phyloP scores from a whole-genome alignment of 1,140 invertebrate genomes.

The Pseudomyrmex sp. region DNA sequence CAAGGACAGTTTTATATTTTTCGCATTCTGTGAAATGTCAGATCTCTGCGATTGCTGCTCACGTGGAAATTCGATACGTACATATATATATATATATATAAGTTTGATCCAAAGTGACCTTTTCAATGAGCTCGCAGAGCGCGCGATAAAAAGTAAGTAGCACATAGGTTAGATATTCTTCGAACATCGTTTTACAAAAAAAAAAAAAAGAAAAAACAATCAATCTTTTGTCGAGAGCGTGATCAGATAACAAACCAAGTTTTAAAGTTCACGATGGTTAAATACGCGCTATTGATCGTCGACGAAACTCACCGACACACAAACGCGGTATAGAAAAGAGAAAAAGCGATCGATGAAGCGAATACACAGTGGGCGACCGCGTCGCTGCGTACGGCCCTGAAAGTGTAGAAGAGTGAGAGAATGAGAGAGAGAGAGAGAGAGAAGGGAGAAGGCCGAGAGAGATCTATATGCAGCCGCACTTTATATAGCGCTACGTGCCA shows the following conservation, averaged over 20 bases:
- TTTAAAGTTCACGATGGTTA: conserved; percentile 50
- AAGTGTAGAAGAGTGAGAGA: conserved; percentile 36
- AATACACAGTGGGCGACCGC: conserved; percentile 19
- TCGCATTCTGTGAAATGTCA: neutral
- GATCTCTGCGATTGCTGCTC: neutral
- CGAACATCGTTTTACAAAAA: neutral
- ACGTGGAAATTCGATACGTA: neutral
- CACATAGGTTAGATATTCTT: neutral
- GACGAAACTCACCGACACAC: conserved; percentile 17
- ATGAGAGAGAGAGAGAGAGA: conserved; percentile 3
- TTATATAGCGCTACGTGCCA: conserved; percentile 70
- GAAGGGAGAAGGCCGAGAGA: conserved; percentile 36
- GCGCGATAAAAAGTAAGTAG: conserved; percentile 2
- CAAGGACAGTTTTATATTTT: neutral
- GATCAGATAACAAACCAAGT: conserved; percentile 54
- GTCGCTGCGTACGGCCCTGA: conserved; percentile 62
- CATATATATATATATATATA: too few species aligned
- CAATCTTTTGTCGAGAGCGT: conserved; percentile 32
- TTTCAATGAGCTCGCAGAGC: neutral
- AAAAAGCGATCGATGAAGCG: conserved; percentile 62
- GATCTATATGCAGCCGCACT: conserved; percentile 74
- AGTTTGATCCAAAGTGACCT: conserved; percentile 13
- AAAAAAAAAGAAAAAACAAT: conserved; percentile 26
- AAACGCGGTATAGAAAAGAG: neutral
- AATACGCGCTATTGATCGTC: conserved; percentile 30